phyloP scores from a whole-genome alignment of 2,888 invertebrate species.

The Thereva unica region DNA sequence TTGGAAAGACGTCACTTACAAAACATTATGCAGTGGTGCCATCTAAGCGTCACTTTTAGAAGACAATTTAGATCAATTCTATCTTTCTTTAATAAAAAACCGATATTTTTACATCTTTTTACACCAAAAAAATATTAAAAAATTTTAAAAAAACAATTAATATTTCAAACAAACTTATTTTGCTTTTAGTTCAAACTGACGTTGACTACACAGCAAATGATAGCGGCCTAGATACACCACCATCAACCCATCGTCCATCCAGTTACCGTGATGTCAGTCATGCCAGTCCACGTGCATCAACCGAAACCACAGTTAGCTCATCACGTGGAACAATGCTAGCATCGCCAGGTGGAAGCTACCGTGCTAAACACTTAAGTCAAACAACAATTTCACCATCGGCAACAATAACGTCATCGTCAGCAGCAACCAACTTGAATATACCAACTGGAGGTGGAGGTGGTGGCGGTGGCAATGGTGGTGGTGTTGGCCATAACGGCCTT shows the following conservation, averaged over 20 bases:
- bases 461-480: no score
- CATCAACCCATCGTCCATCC: conserved; percentile 58
- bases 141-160: no score
- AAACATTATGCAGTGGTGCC: no score
- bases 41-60: no score
- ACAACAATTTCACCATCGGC: conserved; percentile 12
- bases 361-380: conserved; percentile 51
- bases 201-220: conserved; percentile 63
- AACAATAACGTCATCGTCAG: conserved; percentile 5
- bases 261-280: conserved; percentile 55
- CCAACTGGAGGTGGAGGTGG: not conserved
- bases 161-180: no score
- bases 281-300: conserved; percentile 51
- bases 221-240: conserved; percentile 59
- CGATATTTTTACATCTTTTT: no score
- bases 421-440: not conserved
- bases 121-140: no score
- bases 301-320: conserved; percentile 56
- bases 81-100: no score
- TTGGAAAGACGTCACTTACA: no score
- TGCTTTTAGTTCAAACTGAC: conserved; percentile 55
- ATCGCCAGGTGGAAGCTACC: conserved; percentile 56
- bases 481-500: conserved; percentile 45
- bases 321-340: conserved; percentile 55
- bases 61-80: no score